Percentiles rank a stretch among this genome's conserved stretches.
These are phyloP conservation scores for Hirtodrosophila confusa DNA, from an alignment of 2,888 invertebrate genomes.

Conservation along the genomic window DNA sequence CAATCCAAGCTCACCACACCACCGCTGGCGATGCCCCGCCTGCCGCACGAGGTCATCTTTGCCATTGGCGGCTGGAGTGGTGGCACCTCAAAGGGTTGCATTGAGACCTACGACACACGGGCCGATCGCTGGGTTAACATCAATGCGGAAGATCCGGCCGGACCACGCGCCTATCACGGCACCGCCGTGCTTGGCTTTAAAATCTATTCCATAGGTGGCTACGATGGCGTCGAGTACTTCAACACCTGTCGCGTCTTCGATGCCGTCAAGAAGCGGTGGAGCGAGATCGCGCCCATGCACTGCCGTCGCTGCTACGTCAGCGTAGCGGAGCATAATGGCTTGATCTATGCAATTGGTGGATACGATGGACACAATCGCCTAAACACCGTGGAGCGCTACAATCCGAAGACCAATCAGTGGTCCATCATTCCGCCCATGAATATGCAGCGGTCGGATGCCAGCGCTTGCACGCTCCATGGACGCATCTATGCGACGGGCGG, in stretches of 20 bases:
- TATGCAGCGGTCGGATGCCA: constrained; percentile 94
- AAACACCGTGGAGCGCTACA: constrained; percentile 94
- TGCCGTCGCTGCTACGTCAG: constrained; percentile 94
- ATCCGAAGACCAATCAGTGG: constrained; percentile 94
- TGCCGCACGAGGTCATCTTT: constrained; percentile 95
- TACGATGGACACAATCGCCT: constrained; percentile 94
- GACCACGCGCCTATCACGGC: constrained; percentile 97
- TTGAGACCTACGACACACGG: constrained; percentile 95
- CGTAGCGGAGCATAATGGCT: constrained; percentile 90
- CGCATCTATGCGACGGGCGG: constrained; percentile 87
- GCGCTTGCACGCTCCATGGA: constrained; percentile 93
- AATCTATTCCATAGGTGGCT: constrained; percentile 96
- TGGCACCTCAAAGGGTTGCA: constrained; percentile 86
- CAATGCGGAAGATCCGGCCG: constrained; percentile 90
- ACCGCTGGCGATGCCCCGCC: constrained; percentile 91
- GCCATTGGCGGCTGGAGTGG: constrained; percentile 92
- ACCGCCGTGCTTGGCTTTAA: constrained; percentile 93
- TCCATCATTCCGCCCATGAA: constrained; percentile 94
- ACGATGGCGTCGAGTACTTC: constrained; percentile 92
- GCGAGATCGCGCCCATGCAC: constrained; percentile 96
- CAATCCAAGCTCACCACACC: constrained; percentile 87
- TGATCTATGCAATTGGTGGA: constrained; percentile 94
- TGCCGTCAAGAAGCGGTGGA: constrained; percentile 93
- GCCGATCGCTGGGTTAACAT: constrained; percentile 93
- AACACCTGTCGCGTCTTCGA: constrained; percentile 95